Base-by-base conservation (phyloP, 2,113 vertebrate species). In the Cavia porcellus region DNA sequence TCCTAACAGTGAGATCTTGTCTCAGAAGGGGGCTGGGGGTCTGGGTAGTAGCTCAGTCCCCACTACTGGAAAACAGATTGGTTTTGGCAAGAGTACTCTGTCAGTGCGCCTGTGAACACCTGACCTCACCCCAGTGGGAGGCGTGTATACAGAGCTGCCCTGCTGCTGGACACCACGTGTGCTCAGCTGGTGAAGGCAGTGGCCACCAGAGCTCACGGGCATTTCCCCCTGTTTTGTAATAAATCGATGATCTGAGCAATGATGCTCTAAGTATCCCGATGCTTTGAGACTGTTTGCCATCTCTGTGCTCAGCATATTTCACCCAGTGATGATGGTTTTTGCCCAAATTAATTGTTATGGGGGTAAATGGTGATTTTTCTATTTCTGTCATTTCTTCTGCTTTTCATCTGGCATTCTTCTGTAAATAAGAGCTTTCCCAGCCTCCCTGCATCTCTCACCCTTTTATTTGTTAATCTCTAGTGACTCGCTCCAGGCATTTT, bases 121-220 rank as follows among this genome's bases (percentile, higher is more conserved):
- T 38, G 0, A 74, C 0, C 30, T 35, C 47, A 66, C 57, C 64
- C 35, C 42, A 15, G 22, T 7, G 19, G 57, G 7, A 75, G 50
- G 15, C 57, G 42, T 1, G 0, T 12, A 35, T 0, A 0, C 47
- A 47, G 42, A 20, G 2, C 74, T 82, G 30, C 47, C 50, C 57
- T 24, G 19, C 38, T 87, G 5, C 35, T 50, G 24, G 32, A 4
- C 25, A 8, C 4, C 24, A 50, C 25, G 20, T 70, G 25, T 17
- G 59, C 17, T 59, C 24, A 7, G 25, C 57, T 61, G 19, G 45
- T 38, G 10, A 52, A 52, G 59, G 22, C 14, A 38, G 38, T 14
- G 50, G 5, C 9, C n/a, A 30, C 32, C 38, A 22, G n/a, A 35
- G 55, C 19, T 74, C 83, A 61, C 59, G 87, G 30, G 25, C 74